Base-by-base conservation (phyloP, 2,888 invertebrate species). In the Onchidella celtica region DNA sequence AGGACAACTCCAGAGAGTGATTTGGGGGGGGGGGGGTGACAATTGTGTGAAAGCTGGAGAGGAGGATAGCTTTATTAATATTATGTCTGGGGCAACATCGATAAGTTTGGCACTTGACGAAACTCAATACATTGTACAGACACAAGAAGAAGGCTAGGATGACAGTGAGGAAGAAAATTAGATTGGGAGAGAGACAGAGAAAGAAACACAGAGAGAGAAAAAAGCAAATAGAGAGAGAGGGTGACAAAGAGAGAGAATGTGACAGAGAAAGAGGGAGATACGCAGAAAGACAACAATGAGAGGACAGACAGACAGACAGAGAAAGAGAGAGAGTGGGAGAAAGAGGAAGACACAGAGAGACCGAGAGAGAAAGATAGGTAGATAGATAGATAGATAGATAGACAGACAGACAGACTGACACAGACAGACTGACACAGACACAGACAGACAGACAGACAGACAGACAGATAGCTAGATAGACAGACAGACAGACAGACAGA, bases 301-400 rank as follows among this genome's bases (percentile, higher is more conserved):
- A 73, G 59, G 32, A 32, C 32, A 32, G 29, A n/a, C n/a, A n/a
- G 47, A 47, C 9, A 17, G 47, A 47, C 9, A 47, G 47, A 47
- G 47, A 47, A 47, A 66, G 32, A 68, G 57, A 57, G 40, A 79
- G 61, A 79, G 61, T 70, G 11, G 59, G 11, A 57, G 24, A 59
- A 59, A 75, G n/a, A 78, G 66, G 32, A 34, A 78, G 69, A 69
- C 34, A 78, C 59, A 69, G 69, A 78, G 78, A 69, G 69, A 69
- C 57, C n/a, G n/a, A 69, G 57, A 69, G 34, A 78, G 69, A 69
- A 34, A 78, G 68, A 78, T 32, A 78, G 34, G 57, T 38, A 70
- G 70, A 79, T 34, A 68, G 55, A 34, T 21, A 77, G 66, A 66
- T 6, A 68, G 57, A 68, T 3, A 68, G 68, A 68, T 55, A 55